Conservation (phyloP, 2,113 vertebrate species). For the Grus americana region DNA sequence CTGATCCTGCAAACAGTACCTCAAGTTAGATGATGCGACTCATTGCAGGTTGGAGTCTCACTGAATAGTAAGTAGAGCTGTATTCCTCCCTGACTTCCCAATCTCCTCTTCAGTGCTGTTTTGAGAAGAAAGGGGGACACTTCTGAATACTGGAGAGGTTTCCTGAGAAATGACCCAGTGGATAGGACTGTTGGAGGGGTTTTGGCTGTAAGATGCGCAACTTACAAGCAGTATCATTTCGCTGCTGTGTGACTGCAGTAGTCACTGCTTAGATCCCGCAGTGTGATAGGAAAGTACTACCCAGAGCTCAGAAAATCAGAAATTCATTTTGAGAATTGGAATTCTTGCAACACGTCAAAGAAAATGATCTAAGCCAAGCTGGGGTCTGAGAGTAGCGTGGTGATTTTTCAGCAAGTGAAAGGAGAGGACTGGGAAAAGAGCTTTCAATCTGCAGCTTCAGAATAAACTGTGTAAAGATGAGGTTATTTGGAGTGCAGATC, state of each 20-base stretch:
- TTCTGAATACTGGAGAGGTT: neutral
- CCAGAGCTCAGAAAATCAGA: neutral
- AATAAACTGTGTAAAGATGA: neutral
- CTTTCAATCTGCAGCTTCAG: neutral
- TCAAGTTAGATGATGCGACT: neutral
- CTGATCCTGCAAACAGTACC: neutral
- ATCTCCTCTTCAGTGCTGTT: neutral
- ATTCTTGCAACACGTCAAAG: neutral
- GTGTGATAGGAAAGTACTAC: neutral
- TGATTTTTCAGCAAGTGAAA: conserved; percentile 7
- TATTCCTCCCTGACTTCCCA: neutral
- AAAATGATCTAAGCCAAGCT: neutral
- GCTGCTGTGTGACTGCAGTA: neutral
- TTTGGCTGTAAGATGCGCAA: neutral
- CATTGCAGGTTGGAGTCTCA: neutral
- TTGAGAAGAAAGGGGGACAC: neutral
- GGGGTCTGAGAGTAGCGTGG: neutral
- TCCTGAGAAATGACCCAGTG: neutral
- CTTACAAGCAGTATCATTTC: neutral
- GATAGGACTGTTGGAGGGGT: neutral
- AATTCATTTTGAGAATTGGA: neutral
- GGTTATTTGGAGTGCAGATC: conserved; percentile 20
- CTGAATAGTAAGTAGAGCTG: neutral
- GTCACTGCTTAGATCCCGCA: neutral
- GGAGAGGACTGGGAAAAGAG: neutral